Evolutionary conservation across 2,888 invertebrate genomes (phyloP), one percentile per base, ranked within the genome.

Genomic region (Electrophaes corylata): DNA sequence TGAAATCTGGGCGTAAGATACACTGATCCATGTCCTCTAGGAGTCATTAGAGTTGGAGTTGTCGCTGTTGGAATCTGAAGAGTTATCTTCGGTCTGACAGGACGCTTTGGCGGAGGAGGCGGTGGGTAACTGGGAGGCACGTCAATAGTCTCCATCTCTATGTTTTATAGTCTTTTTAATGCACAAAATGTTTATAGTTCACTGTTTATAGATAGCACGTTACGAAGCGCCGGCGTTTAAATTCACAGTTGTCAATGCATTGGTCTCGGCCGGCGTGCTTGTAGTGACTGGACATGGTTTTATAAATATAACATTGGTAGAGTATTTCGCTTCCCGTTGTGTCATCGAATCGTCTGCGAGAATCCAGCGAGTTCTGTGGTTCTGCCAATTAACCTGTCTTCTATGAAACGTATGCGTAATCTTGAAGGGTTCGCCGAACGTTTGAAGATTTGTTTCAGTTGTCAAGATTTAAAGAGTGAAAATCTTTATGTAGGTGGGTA

Each of bases 71-170:
- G 93, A 64, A 93, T 93, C 65, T 92, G 91, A 0, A 93, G 75
- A 0, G 91, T 92, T 56, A 93, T 93, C 70, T 87, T 91, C 4
- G 92, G 92, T 37, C 91, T 76, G 4, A 79, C 77, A 1, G 81
- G 69, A 60, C 73, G 73, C 56, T 84, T 81, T 2, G 87, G 83
- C 0, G 83, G 83, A 35, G 89, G 89, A 4, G 88, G 88, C n/a
- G 91, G 89, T 26, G 85, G 78, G 8, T 80, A 78, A 56, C 67
- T 78, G 14, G 89, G 84, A 3, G 86, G 88, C 10, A 72, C 72
- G 40, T 87, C 88, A 31, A 79, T 52, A 40, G 64, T 71, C 60
- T 78, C 81, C 84, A 88, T 88, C 47, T 67, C 71, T 55, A 51
- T 14, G 4, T 6, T 60, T 56, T 57, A 55, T 39, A 31, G 26